Evolutionary conservation across 2,113 vertebrate species (phyloP), one percentile per base, ranked within the genome.

Genomic region (Pelmatolapia mariae): DNA sequence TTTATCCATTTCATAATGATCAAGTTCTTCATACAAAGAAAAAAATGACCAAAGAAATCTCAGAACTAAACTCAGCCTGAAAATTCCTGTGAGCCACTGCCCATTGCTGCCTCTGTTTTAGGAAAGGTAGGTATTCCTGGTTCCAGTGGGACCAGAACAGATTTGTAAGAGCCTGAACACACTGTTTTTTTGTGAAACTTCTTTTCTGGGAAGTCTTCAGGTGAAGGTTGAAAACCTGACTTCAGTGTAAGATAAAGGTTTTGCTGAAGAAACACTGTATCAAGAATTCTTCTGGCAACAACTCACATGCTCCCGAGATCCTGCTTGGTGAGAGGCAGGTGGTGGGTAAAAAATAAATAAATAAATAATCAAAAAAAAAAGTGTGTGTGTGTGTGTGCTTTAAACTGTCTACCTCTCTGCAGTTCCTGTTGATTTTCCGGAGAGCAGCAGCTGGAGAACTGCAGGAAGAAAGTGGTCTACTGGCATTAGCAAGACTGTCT

Each of bases 391-490:
- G 57, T 31, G 2, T 7, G 29, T 63, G 24, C 66, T 11, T 73
- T 45, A 43, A 47, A 66, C 71, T n/a, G 4, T 61, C 12, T 40
- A 5, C 36, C 22, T 4, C 82, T 80, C 82, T 2, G 16, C 90
- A 99, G 98, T 99, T 99, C 89, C 94, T 99, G 92, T 95, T 98
- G 93, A 98, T 99, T 85, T 99, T 99, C 92, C 96, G 96, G 87
- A 97, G 97, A 92, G 98, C 98, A 2, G 98, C 98, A 0, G 97
- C 97, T 0, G 98, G 98, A 22, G 97, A 99, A 52, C 94, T 99
- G 1, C 96, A 98, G 93, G 98, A 98, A 61, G 98, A 99, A 90
- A 98, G 98, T 0, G 98, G 98, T 29, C 96, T 99, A 68, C 91
- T 98, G 97, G 97, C 97, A 7, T 96, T 99, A 33, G 98, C 98